Percentiles rank a stretch among this genome's conserved stretches.
phyloP scores from a whole-genome alignment of 1,140 invertebrate genomes.

The Halyomorpha halys region DNA sequence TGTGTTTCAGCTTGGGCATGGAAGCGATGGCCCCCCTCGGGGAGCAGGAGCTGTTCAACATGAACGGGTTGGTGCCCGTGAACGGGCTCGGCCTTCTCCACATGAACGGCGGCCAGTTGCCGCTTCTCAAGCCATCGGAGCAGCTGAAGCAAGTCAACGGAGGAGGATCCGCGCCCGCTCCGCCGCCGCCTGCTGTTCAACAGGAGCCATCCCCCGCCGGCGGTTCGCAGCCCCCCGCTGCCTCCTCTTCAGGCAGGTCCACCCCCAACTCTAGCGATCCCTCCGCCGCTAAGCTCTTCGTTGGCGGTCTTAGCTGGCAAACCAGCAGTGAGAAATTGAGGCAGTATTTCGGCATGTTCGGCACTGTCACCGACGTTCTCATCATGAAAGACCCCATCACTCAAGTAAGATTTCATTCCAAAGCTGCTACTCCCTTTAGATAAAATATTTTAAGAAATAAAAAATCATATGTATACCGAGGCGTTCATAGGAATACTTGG shows the following conservation, averaged over 20 bases:
- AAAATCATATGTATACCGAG: too few relatives aligned
- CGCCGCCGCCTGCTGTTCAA: constrained; percentile 4
- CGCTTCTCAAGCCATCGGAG: constrained; percentile 20
- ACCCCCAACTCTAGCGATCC: constrained; percentile 45
- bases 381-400: constrained; percentile 91
- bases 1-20: constrained; percentile 33
- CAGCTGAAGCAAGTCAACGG: constrained; percentile 23
- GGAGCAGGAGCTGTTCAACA: constrained; percentile 31
- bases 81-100: constrained; percentile 29
- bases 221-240: background rate
- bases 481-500: too few relatives aligned
- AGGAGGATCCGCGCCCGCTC: background rate
- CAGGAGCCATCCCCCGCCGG: constrained; percentile 18
- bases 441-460: too few relatives aligned
- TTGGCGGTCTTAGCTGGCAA: constrained; percentile 83
- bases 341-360: constrained; percentile 85
- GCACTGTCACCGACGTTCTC: constrained; percentile 79
- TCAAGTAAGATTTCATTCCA: constrained; percentile 52
- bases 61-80: constrained; percentile 29
- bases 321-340: constrained; percentile 80
- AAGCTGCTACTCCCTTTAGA: too few relatives aligned
- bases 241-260: background rate
- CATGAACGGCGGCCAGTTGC: constrained; percentile 30
- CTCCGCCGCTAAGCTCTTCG: constrained; percentile 79
- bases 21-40: constrained; percentile 32